These are phyloP conservation scores for Pseudorectes ferrugineus DNA, from an alignment of 2,113 vertebrate genomes.

Conservation along the genomic window DNA sequence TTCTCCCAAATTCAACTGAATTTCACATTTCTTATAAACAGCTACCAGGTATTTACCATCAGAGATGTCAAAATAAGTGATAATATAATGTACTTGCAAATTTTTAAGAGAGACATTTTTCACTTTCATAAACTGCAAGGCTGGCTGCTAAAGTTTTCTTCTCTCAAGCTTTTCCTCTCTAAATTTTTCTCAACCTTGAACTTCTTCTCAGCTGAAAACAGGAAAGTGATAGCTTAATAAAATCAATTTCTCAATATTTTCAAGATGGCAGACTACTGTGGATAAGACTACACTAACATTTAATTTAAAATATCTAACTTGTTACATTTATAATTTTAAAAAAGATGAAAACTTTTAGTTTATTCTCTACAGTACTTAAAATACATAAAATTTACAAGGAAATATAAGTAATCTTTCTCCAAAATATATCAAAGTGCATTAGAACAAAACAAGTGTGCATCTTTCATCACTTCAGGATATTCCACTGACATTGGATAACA, in stretches of 20 bases:
- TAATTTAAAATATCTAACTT: neutral
- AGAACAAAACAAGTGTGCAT: neutral
- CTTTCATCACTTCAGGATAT: neutral
- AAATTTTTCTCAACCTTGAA: conserved; percentile 7
- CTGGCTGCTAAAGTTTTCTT: conserved; percentile 30
- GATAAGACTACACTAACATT: neutral
- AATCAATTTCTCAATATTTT: neutral
- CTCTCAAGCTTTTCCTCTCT: conserved; percentile 28
- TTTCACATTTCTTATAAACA: neutral
- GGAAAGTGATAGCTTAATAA: conserved; percentile 17
- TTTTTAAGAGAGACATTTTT: conserved; percentile 18
- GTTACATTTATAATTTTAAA: neutral
- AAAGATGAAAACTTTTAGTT: neutral
- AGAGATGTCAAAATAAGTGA: neutral
- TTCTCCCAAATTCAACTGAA: neutral
- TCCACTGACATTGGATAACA: neutral
- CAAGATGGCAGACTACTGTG: neutral
- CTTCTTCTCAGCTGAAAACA: conserved; percentile 40
- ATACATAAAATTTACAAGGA: neutral
- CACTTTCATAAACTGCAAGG: conserved; percentile 21
- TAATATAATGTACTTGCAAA: neutral
- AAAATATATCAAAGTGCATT: neutral
- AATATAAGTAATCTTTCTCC: neutral
- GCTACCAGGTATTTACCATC: neutral
- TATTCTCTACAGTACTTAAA: neutral